These are phyloP conservation scores for Fistularia tabacaria DNA, from an alignment of 2,797 vertebrate genomes.

Conservation along the genomic window DNA sequence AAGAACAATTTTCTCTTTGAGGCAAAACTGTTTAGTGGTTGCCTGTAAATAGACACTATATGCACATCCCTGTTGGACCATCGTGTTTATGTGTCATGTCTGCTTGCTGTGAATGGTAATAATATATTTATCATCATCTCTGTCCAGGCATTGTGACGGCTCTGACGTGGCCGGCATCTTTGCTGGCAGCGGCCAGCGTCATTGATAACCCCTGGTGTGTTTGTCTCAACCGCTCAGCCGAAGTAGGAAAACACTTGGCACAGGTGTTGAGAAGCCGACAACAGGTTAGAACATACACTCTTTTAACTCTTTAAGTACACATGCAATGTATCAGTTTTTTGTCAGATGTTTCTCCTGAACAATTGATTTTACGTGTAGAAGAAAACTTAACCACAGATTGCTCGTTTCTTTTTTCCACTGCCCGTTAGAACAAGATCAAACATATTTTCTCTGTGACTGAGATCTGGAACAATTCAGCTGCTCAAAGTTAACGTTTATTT, in stretches of 20 bases:
- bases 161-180: conserved; percentile 88
- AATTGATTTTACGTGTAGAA: too few relatives aligned
- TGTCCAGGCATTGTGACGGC: conserved; percentile 86
- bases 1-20: too few relatives aligned
- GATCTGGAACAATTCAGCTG: neutral
- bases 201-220: conserved; percentile 98
- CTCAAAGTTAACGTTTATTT: neutral
- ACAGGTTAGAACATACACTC: conserved; percentile 76
- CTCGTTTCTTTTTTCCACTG: neutral
- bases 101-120: neutral
- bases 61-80: neutral
- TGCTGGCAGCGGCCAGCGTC: conserved; percentile 86
- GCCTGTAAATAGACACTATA: neutral
- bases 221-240: conserved; percentile 90
- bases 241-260: conserved; percentile 94
- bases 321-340: neutral
- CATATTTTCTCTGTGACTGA: too few relatives aligned
- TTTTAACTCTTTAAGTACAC: neutral
- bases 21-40: too few relatives aligned
- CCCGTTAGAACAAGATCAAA: too few relatives aligned
- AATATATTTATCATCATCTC: neutral
- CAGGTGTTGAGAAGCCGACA: conserved; percentile 86
- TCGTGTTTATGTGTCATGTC: neutral
- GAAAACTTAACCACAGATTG: too few relatives aligned
- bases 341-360: too few relatives aligned